A percentile compares a stretch with the other conserved stretches of the same genome.
Evolutionary conservation across 2,113 vertebrate species (phyloP).

Genomic region (Cinclus cinclus): DNA sequence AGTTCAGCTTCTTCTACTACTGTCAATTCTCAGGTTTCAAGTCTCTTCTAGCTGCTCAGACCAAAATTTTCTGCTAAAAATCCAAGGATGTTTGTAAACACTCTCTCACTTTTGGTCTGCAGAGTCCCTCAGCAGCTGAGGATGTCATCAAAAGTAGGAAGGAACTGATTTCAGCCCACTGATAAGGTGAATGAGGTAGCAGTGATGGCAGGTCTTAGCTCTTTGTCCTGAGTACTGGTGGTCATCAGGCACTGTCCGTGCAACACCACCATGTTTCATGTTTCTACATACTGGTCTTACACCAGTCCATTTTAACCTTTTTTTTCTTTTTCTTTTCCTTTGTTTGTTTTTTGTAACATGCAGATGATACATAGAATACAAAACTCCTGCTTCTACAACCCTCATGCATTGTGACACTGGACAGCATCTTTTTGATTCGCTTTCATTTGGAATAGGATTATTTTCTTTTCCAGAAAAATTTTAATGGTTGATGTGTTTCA

Average conservation of each 20-base stretch:
- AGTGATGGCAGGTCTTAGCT: not conserved
- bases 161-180: not conserved
- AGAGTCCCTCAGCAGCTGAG: not conserved
- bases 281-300: not conserved
- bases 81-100: not conserved
- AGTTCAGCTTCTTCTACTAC: not conserved
- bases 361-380: not conserved
- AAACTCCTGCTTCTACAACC: not conserved
- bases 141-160: not conserved
- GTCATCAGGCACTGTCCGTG: not conserved
- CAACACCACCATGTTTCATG: rapidly evolving
- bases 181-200: not conserved
- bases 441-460: not conserved
- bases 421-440: not conserved
- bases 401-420: not conserved
- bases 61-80: rapidly evolving
- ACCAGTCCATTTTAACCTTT: not conserved
- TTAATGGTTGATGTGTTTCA: rapidly evolving
- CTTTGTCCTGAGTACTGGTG: not conserved
- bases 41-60: not conserved
- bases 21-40: not conserved
- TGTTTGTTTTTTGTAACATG: not conserved
- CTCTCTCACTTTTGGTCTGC: not conserved
- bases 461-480: not conserved
- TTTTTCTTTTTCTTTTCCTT: not conserved